A percentile compares a stretch with the other conserved stretches of the same genome.
Conservation (phyloP, 2,797 vertebrate species). For the Oryzias sinensis region DNA sequence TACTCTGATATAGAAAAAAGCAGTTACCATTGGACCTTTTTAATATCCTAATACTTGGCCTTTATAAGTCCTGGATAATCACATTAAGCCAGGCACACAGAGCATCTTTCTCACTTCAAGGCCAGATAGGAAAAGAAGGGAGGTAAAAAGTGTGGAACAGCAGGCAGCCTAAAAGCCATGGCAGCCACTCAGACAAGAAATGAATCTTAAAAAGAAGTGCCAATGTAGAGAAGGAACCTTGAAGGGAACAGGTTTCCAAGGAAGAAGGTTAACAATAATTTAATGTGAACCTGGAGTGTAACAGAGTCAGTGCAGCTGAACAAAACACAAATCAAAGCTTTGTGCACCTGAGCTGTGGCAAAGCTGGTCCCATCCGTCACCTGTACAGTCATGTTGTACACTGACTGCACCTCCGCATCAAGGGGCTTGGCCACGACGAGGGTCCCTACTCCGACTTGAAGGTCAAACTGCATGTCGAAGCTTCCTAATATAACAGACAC, state of each 20-base stretch:
- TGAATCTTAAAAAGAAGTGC: constrained; percentile 3
- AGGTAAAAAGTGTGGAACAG: constrained; percentile 30
- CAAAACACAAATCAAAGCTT: constrained; percentile 40
- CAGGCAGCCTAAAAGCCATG: constrained; percentile 34
- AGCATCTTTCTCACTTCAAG: constrained; percentile 34
- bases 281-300: constrained; percentile 31
- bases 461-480: constrained; percentile 91
- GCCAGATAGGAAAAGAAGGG: constrained; percentile 10
- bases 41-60: constrained; percentile 29
- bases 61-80: constrained; percentile 44
- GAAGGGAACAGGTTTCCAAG: constrained; percentile 36
- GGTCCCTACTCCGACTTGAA: constrained; percentile 89
- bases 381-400: constrained; percentile 94
- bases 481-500: constrained; percentile 79
- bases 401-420: constrained; percentile 91
- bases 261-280: constrained; percentile 47
- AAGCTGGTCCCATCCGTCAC: constrained; percentile 92
- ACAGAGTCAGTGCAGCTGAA: constrained; percentile 16
- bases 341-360: constrained; percentile 87
- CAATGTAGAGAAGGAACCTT: constrained; percentile 15
- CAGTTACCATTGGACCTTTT: constrained; percentile 1
- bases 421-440: constrained; percentile 90
- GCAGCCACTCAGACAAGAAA: not conserved
- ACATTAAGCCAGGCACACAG: constrained; percentile 48
- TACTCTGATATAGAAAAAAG: not conserved